These are phyloP conservation scores for Meganola albula DNA, from an alignment of 2,888 invertebrate species.

Conservation along the genomic window DNA sequence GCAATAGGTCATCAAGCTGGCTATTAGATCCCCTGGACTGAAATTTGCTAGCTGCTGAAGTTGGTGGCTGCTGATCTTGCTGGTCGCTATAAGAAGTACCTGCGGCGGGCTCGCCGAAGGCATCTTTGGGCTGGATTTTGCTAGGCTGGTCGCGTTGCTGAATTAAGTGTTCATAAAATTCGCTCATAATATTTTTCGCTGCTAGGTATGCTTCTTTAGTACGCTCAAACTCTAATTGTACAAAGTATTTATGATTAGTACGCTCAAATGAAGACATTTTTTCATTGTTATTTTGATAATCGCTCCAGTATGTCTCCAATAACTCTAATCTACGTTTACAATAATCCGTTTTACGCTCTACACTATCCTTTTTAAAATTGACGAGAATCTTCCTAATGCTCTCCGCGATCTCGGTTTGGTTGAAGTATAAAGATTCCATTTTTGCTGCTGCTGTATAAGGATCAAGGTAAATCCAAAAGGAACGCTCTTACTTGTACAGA, in stretches of 20 bases:
- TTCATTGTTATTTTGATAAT: slow-evolving; percentile 1
- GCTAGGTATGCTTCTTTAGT: background rate
- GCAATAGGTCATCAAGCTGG: slow-evolving; percentile 3
- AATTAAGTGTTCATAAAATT: background rate
- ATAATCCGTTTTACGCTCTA: slow-evolving; percentile 5
- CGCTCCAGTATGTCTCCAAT: slow-evolving; percentile 2
- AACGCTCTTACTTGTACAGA: background rate
- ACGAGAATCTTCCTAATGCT: background rate
- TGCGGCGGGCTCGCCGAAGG: background rate
- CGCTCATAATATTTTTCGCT: background rate
- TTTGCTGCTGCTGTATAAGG: background rate
- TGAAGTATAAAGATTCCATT: slow-evolving; percentile 1
- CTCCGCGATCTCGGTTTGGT: slow-evolving; percentile 2
- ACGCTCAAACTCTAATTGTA: slow-evolving; percentile 1
- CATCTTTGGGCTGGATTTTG: background rate
- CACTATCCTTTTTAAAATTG: slow-evolving; percentile 5
- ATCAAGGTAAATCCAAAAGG: background rate
- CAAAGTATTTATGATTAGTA: slow-evolving; percentile 2
- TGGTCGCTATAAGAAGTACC: background rate
- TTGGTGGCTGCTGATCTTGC: background rate
- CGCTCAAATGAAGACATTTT: slow-evolving; percentile 1
- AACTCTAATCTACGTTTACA: slow-evolving; percentile 5
- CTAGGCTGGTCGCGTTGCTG: background rate
- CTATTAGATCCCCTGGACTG: background rate
- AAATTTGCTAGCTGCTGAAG: background rate